Conservation (phyloP, 2,797 vertebrate species). For the Squalus acanthias region DNA sequence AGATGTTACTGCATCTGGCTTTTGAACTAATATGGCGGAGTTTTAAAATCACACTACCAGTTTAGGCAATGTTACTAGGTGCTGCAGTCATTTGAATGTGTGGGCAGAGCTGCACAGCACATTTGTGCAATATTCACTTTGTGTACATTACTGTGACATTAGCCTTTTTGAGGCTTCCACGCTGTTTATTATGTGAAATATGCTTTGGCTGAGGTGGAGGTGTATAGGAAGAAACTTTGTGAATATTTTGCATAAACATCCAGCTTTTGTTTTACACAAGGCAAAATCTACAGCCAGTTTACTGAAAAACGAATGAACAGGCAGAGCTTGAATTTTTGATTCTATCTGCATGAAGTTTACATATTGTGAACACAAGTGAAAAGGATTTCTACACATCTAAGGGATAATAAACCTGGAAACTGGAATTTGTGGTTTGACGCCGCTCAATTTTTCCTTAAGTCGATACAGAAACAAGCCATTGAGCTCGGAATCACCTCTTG, state of each 20-base stretch:
- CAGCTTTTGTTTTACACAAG: neutral
- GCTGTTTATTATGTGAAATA: neutral
- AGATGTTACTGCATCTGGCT: neutral
- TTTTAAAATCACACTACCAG: neutral
- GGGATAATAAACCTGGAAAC: neutral
- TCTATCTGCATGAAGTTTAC: neutral
- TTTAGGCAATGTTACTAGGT: neutral
- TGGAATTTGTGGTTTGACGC: neutral
- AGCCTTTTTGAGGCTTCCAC: neutral
- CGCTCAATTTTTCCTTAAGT: neutral
- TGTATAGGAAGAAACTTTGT: neutral
- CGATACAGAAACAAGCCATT: neutral
- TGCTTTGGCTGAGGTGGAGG: neutral
- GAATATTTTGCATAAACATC: neutral
- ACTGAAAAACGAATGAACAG: neutral
- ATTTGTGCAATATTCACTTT: neutral
- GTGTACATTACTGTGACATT: neutral
- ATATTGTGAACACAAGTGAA: neutral
- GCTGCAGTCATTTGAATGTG: neutral
- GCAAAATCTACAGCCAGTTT: neutral
- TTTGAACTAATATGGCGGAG: neutral
- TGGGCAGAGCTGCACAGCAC: neutral
- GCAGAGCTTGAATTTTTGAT: neutral
- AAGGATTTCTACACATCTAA: neutral
- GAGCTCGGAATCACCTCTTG: neutral